Evolutionary conservation across 2,113 vertebrate genomes (phyloP), one percentile per base, ranked within the genome.

Genomic region (Propithecus coquereli): DNA sequence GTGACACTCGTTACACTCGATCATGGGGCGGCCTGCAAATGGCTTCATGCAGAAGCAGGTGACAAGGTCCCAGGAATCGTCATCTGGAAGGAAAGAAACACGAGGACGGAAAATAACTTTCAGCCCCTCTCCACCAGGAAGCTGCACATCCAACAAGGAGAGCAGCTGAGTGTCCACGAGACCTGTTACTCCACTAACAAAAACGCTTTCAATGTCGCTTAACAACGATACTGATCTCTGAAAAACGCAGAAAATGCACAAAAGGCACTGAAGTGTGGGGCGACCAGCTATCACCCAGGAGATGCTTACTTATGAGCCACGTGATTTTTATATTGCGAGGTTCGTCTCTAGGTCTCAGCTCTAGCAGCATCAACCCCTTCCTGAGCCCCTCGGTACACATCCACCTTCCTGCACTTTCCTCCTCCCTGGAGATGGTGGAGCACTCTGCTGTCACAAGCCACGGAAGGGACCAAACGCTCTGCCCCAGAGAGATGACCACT

Each of bases 1-100:
- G 98, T 99, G 99, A 95, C 99, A 99, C 96, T 99, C 99, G 1
- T 99, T 99, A 59, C 99, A 99, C 98, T 99, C 99, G 0, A 99
- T 99, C 99, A 99, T 99, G 8, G 99, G 99, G 85, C 99, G 98
- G 79, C 99, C 99, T 0, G 99, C 99, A 0, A 99, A 99, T 0
- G 99, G 99, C 98, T 99, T 99, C 99, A 99, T 99, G 98, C 99
- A 99, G 99, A 99, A 99, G 97, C 99, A 99, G 2, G 99, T 99
- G 98, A 99, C 99, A 5, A 99, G 98, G 97, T 99, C 99, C 99
- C 99, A 99, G 0, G 99, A 99, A 96, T 99, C 99, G 0, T 99
- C 99, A 54, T 99, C 99, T 99, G 96, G 13, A 95, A 92, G 65
- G 47, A 82, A 16, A 97, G 82, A 30, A 14, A 40, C 9, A 11